Evolutionary conservation across 2,888 invertebrate species (phyloP).

Genomic region (Andrena flavipes): DNA sequence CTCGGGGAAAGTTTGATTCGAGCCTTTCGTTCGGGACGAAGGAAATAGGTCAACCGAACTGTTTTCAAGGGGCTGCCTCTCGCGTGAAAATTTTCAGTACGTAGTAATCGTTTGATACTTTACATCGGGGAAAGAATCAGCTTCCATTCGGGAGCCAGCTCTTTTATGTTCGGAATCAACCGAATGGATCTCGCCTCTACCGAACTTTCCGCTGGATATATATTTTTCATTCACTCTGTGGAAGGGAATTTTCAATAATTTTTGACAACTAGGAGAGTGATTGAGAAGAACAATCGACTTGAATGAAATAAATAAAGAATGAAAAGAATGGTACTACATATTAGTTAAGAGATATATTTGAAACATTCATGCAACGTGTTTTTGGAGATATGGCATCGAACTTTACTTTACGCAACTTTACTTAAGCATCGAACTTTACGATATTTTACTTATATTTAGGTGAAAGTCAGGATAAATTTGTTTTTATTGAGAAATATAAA

Average conservation of each 20-base stretch:
- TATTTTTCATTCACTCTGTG: neutral
- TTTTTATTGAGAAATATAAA: neutral
- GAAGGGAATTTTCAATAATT: neutral
- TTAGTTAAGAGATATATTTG: no score
- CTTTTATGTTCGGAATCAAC: slow-evolving; percentile 17
- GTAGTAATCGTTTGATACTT: slow-evolving; percentile 54
- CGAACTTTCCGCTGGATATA: neutral
- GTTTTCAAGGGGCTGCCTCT: slow-evolving; percentile 52
- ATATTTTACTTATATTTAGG: no score
- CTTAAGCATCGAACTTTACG: no score
- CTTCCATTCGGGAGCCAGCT: slow-evolving; percentile 17
- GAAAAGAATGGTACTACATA: no score
- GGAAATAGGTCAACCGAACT: slow-evolving; percentile 58
- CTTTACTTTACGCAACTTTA: no score
- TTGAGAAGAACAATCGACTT: no score
- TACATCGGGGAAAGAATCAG: slow-evolving; percentile 18
- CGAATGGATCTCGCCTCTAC: neutral
- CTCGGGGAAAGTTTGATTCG: slow-evolving; percentile 49
- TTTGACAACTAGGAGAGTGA: no score
- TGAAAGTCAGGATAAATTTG: neutral
- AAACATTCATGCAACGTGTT: no score
- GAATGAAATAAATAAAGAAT: no score
- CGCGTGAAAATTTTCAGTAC: slow-evolving; percentile 54
- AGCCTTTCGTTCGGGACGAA: slow-evolving; percentile 51
- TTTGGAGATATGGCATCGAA: no score